These are phyloP conservation scores for Panthera tigris DNA, from an alignment of 2,113 vertebrate genomes.

Conservation along the genomic window DNA sequence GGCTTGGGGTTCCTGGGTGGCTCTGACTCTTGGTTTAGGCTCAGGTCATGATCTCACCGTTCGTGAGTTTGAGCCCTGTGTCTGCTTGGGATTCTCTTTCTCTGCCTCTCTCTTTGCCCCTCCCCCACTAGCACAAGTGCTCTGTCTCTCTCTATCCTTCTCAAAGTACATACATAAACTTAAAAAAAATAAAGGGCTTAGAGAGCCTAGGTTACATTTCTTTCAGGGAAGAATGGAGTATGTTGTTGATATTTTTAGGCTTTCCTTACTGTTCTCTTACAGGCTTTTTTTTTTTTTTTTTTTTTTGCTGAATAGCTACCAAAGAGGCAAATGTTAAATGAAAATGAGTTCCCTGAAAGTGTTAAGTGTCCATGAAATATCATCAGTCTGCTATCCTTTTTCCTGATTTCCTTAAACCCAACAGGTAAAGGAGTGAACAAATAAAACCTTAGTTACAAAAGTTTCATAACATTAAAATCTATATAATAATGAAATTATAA, in stretches of 20 bases:
- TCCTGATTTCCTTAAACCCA: background rate
- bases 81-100: no score
- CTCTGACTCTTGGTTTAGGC: no score
- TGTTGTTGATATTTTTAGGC: background rate
- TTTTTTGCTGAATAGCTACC: background rate
- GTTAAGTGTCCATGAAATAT: background rate
- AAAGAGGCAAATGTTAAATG: background rate
- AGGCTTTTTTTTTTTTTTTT: background rate
- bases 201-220: background rate
- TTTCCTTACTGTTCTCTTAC: background rate
- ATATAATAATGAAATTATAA: background rate
- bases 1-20: background rate
- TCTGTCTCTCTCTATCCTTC: no score
- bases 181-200: background rate
- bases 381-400: background rate
- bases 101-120: no score
- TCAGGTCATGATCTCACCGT: no score
- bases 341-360: background rate
- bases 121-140: no score
- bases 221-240: background rate
- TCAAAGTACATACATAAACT: no score
- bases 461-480: background rate
- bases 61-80: no score
- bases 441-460: background rate
- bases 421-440: background rate